These are phyloP conservation scores for Pyrrhia umbra DNA, from an alignment of 2,888 invertebrate genomes.

Conservation along the genomic window DNA sequence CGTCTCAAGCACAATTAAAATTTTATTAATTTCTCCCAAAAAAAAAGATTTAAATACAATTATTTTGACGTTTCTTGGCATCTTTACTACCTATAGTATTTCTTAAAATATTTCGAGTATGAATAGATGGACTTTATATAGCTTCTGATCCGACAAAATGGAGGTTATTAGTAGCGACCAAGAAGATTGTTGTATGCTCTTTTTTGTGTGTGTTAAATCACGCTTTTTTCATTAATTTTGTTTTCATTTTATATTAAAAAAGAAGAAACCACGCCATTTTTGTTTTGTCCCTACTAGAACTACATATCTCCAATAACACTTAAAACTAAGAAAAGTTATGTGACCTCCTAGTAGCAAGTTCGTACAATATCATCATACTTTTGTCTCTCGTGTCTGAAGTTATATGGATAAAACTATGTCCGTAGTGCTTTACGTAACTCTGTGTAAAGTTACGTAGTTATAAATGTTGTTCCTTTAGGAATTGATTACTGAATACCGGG, in stretches of 20 bases:
- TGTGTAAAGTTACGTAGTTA: constrained; percentile 42
- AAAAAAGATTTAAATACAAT: no score
- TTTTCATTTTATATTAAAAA: no score
- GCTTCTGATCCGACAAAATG: no score
- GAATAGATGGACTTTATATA: no score
- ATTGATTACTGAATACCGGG: constrained; percentile 40
- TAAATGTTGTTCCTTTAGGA: constrained; percentile 21
- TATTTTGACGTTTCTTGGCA: no score
- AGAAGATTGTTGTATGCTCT: no score
- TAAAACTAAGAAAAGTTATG: constrained; percentile 20
- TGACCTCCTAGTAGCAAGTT: constrained; percentile 15
- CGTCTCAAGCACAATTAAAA: no score
- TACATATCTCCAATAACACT: constrained; percentile 10
- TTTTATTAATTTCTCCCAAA: no score
- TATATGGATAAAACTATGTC: constrained; percentile 40
- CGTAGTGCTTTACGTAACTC: constrained; percentile 29
- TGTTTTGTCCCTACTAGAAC: background rate
- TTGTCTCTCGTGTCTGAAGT: constrained; percentile 34
- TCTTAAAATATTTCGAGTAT: no score
- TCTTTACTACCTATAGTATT: no score
- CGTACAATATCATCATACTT: constrained; percentile 37
- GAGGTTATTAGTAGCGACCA: no score
- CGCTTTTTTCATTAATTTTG: background rate
- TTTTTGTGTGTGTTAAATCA: no score
- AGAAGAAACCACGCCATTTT: background rate